These are phyloP conservation scores for Andrena trimmerana DNA, from an alignment of 2,888 invertebrate genomes.

Conservation along the genomic window DNA sequence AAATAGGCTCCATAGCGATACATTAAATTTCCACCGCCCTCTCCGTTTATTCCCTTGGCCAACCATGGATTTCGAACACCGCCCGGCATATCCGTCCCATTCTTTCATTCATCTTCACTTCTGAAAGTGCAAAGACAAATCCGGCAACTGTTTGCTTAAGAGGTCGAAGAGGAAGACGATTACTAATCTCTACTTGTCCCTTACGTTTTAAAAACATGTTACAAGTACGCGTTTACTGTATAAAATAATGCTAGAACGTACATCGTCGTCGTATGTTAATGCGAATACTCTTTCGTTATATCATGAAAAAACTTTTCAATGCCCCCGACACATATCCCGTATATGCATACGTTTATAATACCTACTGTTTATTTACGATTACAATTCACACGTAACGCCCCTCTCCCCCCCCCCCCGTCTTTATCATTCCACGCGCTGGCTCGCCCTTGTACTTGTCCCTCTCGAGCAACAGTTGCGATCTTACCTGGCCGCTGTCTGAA, in stretches of 20 bases:
- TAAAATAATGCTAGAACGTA: conserved; percentile 64
- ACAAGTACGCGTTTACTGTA: conserved; percentile 53
- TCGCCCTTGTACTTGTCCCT: conserved; percentile 57
- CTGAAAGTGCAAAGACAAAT: conserved; percentile 55
- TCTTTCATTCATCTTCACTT: not conserved
- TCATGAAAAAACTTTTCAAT: conserved; percentile 58
- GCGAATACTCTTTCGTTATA: conserved; percentile 41
- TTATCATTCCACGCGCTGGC: conserved; percentile 17
- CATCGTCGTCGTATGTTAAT: conserved; percentile 47
- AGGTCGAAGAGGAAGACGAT: conserved; percentile 72
- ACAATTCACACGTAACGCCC: conserved; percentile 26
- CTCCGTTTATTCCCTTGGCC: conserved; percentile 66
- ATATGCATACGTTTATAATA: conserved; percentile 44
- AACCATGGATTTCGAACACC: conserved; percentile 65
- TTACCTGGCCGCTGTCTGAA: conserved; percentile 47
- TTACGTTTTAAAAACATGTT: conserved; percentile 55
- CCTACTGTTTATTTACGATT: conserved; percentile 50
- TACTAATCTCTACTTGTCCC: conserved; percentile 57
- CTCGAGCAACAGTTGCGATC: conserved; percentile 69
- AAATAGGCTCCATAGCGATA: conserved; percentile 70
- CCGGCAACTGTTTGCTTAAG: conserved; percentile 71
- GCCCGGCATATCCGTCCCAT: conserved; percentile 23
- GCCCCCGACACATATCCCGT: conserved; percentile 53
- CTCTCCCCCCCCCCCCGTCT: not conserved
- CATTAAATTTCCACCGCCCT: conserved; percentile 26